Evolutionary conservation across 2,888 invertebrate species (phyloP), one percentile per base, ranked within the genome.

Genomic region (Thelaira solivaga): DNA sequence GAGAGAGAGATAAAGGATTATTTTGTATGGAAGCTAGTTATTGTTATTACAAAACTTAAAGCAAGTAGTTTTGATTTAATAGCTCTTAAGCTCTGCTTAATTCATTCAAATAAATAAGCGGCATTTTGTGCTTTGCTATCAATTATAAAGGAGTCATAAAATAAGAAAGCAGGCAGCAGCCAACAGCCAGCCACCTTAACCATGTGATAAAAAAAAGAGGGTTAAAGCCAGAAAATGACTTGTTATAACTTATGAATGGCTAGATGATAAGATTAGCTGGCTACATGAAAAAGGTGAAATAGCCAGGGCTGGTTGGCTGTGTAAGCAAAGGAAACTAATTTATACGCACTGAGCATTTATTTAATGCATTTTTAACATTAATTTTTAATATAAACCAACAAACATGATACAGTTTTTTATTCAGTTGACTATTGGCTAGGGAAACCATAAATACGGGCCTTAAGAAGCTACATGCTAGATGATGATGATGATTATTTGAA

Each of bases 401-500:
- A n/a, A n/a, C n/a, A n/a, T n/a, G n/a, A n/a, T n/a, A n/a, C n/a
- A n/a, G n/a, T n/a, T n/a, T n/a, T n/a, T n/a, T n/a, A n/a, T n/a
- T n/a, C n/a, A n/a, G n/a, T n/a, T n/a, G n/a, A n/a, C n/a, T n/a
- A n/a, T n/a, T n/a, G n/a, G n/a, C n/a, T n/a, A n/a, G n/a, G n/a
- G n/a, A n/a, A n/a, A n/a, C n/a, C n/a, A n/a, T n/a, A n/a, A n/a
- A n/a, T n/a, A n/a, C n/a, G n/a, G n/a, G n/a, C n/a, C n/a, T n/a
- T n/a, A n/a, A n/a, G n/a, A n/a, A n/a, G n/a, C n/a, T n/a, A n/a
- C n/a, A n/a, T n/a, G n/a, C n/a, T n/a, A n/a, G 49, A 29, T 57
- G 20, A 83, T 74, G 69, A 82, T 78, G 82, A 81, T 77, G 82
- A 80, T 59, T 82, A 82, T 82, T 80, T 82, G 80, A 80, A 81